These are phyloP conservation scores for Gymnoscopelus microlampas DNA, from an alignment of 2,797 vertebrate species.

Conservation along the genomic window DNA sequence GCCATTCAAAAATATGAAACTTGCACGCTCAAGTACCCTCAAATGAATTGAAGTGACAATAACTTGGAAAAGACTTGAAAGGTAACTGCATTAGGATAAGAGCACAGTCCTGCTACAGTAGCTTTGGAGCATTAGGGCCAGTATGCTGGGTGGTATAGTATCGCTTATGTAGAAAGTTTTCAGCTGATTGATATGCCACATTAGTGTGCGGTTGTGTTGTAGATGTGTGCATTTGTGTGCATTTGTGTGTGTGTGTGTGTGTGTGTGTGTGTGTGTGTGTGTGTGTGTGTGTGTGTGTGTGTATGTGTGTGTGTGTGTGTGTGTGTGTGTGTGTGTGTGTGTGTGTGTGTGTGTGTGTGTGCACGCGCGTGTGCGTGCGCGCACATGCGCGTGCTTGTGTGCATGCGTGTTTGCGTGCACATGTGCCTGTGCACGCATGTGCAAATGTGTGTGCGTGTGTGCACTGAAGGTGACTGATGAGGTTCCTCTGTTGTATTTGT, in stretches of 20 bases:
- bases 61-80: too few relatives aligned
- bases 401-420: background rate
- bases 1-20: background rate
- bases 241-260: constrained; percentile 3
- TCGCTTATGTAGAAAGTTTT: too few relatives aligned
- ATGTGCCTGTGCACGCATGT: background rate
- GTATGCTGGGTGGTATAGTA: too few relatives aligned
- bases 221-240: background rate
- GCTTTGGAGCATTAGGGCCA: too few relatives aligned
- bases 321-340: constrained; percentile 5
- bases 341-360: background rate
- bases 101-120: too few relatives aligned
- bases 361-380: background rate
- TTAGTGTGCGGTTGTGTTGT: too few relatives aligned
- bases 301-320: background rate
- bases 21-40: background rate
- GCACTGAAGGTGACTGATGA: constrained; percentile 41
- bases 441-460: constrained; percentile 7
- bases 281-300: constrained; percentile 5
- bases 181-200: too few relatives aligned
- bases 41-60: too few relatives aligned
- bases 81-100: too few relatives aligned
- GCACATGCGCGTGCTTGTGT: background rate
- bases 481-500: constrained; percentile 32
- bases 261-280: constrained; percentile 4